Evolutionary conservation across 1,140 invertebrate species (phyloP).

Genomic region (Himalopsyche phryganea): DNA sequence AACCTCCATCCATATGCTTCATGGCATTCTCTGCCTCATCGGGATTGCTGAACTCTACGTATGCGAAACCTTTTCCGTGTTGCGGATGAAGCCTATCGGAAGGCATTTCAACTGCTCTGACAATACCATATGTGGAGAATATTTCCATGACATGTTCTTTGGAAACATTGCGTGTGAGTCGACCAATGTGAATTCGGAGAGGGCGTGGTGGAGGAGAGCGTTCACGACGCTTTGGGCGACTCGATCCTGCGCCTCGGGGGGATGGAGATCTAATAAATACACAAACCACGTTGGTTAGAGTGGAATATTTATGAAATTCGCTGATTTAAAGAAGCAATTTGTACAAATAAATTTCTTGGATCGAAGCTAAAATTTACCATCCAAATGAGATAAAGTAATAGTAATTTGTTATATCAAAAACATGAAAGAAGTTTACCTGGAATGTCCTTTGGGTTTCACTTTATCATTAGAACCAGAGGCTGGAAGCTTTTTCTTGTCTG

Average conservation of each 20-base stretch:
- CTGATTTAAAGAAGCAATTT: constrained; percentile 5
- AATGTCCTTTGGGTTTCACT: constrained; percentile 53
- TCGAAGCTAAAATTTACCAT: too few species aligned
- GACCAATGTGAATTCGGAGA: constrained; percentile 89
- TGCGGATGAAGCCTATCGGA: constrained; percentile 82
- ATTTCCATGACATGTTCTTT: constrained; percentile 94
- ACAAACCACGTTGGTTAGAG: constrained; percentile 5
- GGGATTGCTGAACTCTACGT: constrained; percentile 89
- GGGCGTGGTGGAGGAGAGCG: constrained; percentile 82
- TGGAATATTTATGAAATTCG: constrained; percentile 5
- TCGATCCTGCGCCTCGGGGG: constrained; percentile 50
- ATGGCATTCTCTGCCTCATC: constrained; percentile 98
- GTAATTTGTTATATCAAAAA: too few species aligned
- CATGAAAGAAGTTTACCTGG: constrained; percentile 43
- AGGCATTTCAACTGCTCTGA: constrained; percentile 88
- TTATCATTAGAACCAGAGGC: constrained; percentile 51
- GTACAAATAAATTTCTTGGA: background rate
- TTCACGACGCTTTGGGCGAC: constrained; percentile 62
- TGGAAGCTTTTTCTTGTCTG: constrained; percentile 47
- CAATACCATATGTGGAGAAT: constrained; percentile 86
- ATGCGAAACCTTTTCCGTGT: constrained; percentile 85
- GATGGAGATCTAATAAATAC: constrained; percentile 30
- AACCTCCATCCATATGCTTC: constrained; percentile 98
- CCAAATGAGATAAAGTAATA: too few species aligned
- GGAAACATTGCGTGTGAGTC: constrained; percentile 87